Evolutionary conservation across 1,140 invertebrate species (phyloP), one percentile per base, ranked within the genome.

Genomic region (Dendroctonus valens): DNA sequence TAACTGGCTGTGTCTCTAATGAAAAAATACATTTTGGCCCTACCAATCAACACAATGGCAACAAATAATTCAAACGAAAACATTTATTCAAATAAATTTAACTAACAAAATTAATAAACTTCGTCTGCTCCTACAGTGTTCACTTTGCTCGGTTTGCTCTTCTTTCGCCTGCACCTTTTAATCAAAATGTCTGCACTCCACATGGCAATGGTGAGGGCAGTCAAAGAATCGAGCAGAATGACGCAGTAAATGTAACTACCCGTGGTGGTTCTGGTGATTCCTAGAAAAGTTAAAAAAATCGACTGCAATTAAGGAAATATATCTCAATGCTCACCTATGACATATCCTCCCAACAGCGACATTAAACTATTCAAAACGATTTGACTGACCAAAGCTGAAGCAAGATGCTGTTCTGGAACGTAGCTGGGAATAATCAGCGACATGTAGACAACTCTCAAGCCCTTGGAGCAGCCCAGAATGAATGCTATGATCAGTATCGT

Each of bases 361-460:
- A 73, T 71, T 8, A 75, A 40, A 11, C 86, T 86, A 65, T 85
- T 83, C 38, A 82, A 82, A 8, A 87, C 69, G 41, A 87, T 76
- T 71, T 88, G 86, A 12, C 88, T 77, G 5, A 86, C 86, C 3
- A 83, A 82, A 9, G 86, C 86, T 12, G 82, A 83, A 0, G 87
- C 84, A 48, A 88, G 72, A 53, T 84, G 81, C 53, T 85, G 81
- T 9, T 88, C 71, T 2, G 86, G 86, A 41, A 89, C 86, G 71
- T 87, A 84, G 5, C 81, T 81, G 11, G 87, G 85, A 54, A 88
- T 86, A 3, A 87, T 84, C 8, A 89, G 73, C 0, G 84, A 82
- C 83, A 86, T 85, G 69, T 86, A 88, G 0, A 89, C 86, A 39
- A 85, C 87, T 63, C 86, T 79, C 5, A 89, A 72, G 1, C 83